These are phyloP conservation scores for Ctenicera cuprea DNA, from an alignment of 2,888 invertebrate species.

Conservation along the genomic window DNA sequence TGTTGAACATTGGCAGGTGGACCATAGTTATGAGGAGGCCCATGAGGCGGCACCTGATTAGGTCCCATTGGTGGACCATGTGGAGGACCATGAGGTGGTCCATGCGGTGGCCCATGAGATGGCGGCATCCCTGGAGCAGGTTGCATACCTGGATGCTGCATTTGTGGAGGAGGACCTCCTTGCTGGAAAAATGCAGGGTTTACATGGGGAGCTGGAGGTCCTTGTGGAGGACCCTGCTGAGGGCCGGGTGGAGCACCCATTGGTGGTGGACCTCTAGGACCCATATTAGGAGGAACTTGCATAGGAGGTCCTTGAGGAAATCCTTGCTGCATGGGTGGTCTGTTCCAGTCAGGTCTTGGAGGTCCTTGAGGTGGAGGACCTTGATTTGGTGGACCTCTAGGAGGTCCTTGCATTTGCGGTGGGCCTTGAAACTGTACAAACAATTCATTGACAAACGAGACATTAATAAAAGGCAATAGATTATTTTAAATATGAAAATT, in stretches of 20 bases:
- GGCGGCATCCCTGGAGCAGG: slow-evolving; percentile 77
- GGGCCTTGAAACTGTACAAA: slow-evolving; percentile 74
- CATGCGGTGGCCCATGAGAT: slow-evolving; percentile 80
- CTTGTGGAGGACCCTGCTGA: slow-evolving; percentile 74
- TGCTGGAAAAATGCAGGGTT: slow-evolving; percentile 98
- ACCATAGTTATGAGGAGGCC: slow-evolving; percentile 76
- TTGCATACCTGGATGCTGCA: slow-evolving; percentile 75
- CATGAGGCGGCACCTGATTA: slow-evolving; percentile 69
- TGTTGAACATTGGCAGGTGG: slow-evolving; percentile 72
- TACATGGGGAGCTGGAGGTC: slow-evolving; percentile 91
- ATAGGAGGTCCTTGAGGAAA: slow-evolving; percentile 82
- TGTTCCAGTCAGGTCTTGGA: slow-evolving; percentile 84
- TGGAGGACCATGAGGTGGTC: slow-evolving; percentile 78
- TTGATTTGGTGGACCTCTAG: slow-evolving; percentile 77
- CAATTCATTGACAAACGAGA: background rate
- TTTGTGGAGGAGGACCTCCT: slow-evolving; percentile 77
- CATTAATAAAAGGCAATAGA: background rate
- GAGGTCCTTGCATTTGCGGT: slow-evolving; percentile 76
- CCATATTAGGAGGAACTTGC: slow-evolving; percentile 78
- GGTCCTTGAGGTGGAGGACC: slow-evolving; percentile 77
- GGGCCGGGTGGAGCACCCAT: slow-evolving; percentile 73
- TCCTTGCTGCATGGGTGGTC: slow-evolving; percentile 84
- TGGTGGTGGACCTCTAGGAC: slow-evolving; percentile 76
- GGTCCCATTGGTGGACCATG: slow-evolving; percentile 82
- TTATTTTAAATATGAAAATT: too few species aligned